Base-by-base conservation (phyloP, 1,140 invertebrate species). In the Glossosoma conforme region DNA sequence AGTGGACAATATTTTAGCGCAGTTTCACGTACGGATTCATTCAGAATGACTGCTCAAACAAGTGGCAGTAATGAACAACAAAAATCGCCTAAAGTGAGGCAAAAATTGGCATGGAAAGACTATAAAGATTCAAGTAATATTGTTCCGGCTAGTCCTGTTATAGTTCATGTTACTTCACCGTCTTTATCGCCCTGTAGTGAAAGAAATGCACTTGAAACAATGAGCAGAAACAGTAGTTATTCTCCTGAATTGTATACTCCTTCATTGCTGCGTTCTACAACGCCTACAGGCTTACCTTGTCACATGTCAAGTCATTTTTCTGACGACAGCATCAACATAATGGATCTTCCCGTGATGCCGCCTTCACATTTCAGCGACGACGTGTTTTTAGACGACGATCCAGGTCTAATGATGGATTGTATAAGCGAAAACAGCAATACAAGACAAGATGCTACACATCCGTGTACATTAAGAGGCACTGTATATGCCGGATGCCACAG, bases 231-330 rank as follows among this genome's bases (percentile, higher is more conserved):
- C 33, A 48, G 38, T 10, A 48, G 44, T 14, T 55, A 55, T 45
- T 56, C 55, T 42, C 54, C 54, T 25, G 67, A 69, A 60, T 60
- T 65, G 9, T 69, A 62, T 33, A 66, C 67, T 6, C 64, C 68
- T 19, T 66, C 65, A 20, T 44, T 66, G 41, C 51, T 67, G 32
- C 58, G 62, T 9, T 68, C 67, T 1, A 63, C 59, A 13, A 69
- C 67, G 32, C 65, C 65, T 11, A 60, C 63, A 8, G 60, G 36
- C 17, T n/a, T n/a, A n/a, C n/a, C n/a, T n/a, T 51, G 45, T 2
- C 20, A 28, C 9, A 48, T 40, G 9, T 21, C 41, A 9, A 46
- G 33, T 22, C 44, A 32, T 15, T 36, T 52, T 21, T 48, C 49
- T 5, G 24, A 52, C 19, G 54, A 56, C 4, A 48, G 44, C 30